Conservation (phyloP, 2,888 invertebrate genomes). For the Drosophila nr. perissopoda region DNA sequence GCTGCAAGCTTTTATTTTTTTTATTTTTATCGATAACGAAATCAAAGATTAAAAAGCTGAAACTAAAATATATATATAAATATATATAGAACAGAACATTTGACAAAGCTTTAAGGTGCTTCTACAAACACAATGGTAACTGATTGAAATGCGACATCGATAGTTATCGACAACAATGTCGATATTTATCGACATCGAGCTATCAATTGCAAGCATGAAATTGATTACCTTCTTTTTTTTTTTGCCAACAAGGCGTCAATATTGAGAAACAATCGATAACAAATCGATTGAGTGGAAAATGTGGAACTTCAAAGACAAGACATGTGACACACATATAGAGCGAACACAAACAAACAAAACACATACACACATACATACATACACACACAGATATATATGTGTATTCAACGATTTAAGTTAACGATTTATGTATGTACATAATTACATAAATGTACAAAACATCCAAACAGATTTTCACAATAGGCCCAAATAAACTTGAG, state of each 20-base stretch:
- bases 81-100: constrained; percentile 15
- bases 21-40: constrained; percentile 32
- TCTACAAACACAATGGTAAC: constrained; percentile 28
- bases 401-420: constrained; percentile 2
- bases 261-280: constrained; percentile 9
- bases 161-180: constrained; percentile 24
- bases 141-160: constrained; percentile 17
- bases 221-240: neutral
- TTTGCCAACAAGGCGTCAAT: constrained; percentile 10
- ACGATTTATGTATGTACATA: neutral
- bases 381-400: constrained; percentile 9
- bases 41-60: constrained; percentile 41
- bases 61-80: constrained; percentile 13
- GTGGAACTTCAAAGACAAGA: constrained; percentile 20
- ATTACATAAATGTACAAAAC: neutral
- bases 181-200: constrained; percentile 5
- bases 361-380: constrained; percentile 15
- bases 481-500: constrained; percentile 1
- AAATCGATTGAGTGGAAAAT: constrained; percentile 1
- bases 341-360: constrained; percentile 34
- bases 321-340: constrained; percentile 22
- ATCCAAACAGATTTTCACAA: neutral
- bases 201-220: neutral
- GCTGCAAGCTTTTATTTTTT: constrained; percentile 34
- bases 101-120: constrained; percentile 19